Evolutionary conservation across 2,888 invertebrate species (phyloP), one percentile per base, ranked within the genome.

Genomic region (Pedicia rivosa): DNA sequence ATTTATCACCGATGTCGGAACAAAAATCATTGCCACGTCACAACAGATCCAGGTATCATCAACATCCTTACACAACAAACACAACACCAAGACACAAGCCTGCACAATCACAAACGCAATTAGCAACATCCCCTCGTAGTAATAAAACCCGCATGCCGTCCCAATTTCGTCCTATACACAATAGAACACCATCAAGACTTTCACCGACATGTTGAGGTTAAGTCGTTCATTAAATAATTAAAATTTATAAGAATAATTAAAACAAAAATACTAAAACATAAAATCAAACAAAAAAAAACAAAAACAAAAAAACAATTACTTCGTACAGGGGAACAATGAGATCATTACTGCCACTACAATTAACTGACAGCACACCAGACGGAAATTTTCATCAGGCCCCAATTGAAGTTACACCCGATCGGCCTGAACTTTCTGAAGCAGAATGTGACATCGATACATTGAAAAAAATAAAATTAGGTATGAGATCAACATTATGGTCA

Each of bases 1-100:
- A 78, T 65, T 70, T 78, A 55, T 78, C 78, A 48, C 78, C 78
- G 52, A 77, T 77, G 75, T 75, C 77, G 53, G 78, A 78, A 58
- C 77, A 78, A 62, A 78, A 78, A 59, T 78, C 77, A 48, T 64
- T 78, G 53, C 77, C 78, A 48, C 67, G 78, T 54, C 68, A 77
- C 58, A 72, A 70, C 60, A 70, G 74, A 57, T 72, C 74, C 62
- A 74, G 74, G 74, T 75, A 69, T 63, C 61, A 62, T 56, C 60
- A 62, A 56, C 60, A 61, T 56, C 57, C 61, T 54, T 60, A 59
- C 59, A 59, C 59, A 55, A 58, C 62, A 55, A 63, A 63, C 57
- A 63, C 62, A 55, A 63, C 63, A 61, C 59, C 62, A 56, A 57
- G 63, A 57, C 59, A 61, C 58, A 47, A 54, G 53, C 41, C 51